Conservation (phyloP, 1,140 invertebrate genomes). For the Delia radicum region DNA sequence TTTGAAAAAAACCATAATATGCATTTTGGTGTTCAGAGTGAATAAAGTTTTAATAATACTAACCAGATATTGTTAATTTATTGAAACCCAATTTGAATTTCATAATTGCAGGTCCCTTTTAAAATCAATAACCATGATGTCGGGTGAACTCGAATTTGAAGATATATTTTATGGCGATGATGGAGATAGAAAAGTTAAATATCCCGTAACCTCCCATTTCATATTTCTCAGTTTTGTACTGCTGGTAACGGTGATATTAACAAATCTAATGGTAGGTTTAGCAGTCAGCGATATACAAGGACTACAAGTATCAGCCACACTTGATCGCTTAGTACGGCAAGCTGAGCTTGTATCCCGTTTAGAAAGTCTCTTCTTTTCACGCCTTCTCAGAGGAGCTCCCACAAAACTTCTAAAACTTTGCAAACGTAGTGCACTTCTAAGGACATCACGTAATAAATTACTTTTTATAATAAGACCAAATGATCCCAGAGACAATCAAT, state of each 20-base stretch:
- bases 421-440: constrained; percentile 68
- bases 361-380: constrained; percentile 79
- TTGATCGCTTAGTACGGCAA: constrained; percentile 76
- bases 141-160: constrained; percentile 82
- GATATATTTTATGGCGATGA: constrained; percentile 73
- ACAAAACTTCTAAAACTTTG: constrained; percentile 64
- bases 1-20: too few relatives aligned
- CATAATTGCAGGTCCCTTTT: constrained; percentile 60
- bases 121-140: constrained; percentile 88
- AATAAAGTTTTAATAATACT: too few relatives aligned
- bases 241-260: constrained; percentile 80
- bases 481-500: constrained; percentile 73
- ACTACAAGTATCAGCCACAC: constrained; percentile 76
- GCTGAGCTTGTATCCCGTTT: constrained; percentile 77
- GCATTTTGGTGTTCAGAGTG: too few relatives aligned
- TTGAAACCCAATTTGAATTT: too few relatives aligned
- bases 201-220: constrained; percentile 71
- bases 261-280: constrained; percentile 81
- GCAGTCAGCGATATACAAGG: constrained; percentile 82
- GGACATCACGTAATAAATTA: constrained; percentile 70
- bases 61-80: too few relatives aligned
- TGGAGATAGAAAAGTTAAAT: constrained; percentile 50
- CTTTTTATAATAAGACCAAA: constrained; percentile 73
- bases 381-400: constrained; percentile 67
- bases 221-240: constrained; percentile 77